Percentiles rank a stretch among this genome's conserved stretches.
Conservation (phyloP, 1,140 invertebrate genomes). For the Meloidogyne hapla region DNA sequence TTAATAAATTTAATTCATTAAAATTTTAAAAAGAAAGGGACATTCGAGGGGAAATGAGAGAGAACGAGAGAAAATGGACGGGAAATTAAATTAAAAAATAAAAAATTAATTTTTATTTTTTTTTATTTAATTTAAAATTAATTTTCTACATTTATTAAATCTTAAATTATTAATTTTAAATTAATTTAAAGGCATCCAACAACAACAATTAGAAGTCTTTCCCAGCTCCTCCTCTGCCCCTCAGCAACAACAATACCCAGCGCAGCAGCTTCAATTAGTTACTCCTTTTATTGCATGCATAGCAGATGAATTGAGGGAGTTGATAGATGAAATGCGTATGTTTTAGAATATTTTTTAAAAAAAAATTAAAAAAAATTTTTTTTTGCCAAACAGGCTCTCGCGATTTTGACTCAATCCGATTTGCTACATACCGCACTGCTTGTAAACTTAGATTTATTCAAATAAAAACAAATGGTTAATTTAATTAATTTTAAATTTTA, state of each 20-base stretch:
- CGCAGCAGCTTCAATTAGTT: constrained; percentile 7
- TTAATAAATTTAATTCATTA: too few species aligned
- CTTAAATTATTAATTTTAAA: background rate
- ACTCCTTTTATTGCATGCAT: background rate
- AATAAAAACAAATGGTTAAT: constrained; percentile 81
- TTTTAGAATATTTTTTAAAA: background rate
- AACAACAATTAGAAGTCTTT: constrained; percentile 1
- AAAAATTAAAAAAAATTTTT: constrained; percentile 32
- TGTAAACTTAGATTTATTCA: constrained; percentile 94
- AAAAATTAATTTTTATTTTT: too few species aligned
- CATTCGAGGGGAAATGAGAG: too few species aligned
- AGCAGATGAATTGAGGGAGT: constrained; percentile 48
- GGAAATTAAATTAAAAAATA: too few species aligned
- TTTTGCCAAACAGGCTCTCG: constrained; percentile 73
- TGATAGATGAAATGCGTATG: constrained; percentile 63
- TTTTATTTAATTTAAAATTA: too few species aligned
- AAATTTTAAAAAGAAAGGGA: too few species aligned
- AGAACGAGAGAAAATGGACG: too few species aligned
- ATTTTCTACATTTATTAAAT: too few species aligned
- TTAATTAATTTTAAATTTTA: too few species aligned
- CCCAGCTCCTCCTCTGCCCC: background rate
- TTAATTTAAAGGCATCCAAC: background rate
- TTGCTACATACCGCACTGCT: constrained; percentile 92
- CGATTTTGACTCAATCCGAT: constrained; percentile 90
- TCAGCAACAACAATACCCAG: too few species aligned